Evolutionary conservation across 2,888 invertebrate species (phyloP), one percentile per base, ranked within the genome.

Genomic region (Brachyptera putata): DNA sequence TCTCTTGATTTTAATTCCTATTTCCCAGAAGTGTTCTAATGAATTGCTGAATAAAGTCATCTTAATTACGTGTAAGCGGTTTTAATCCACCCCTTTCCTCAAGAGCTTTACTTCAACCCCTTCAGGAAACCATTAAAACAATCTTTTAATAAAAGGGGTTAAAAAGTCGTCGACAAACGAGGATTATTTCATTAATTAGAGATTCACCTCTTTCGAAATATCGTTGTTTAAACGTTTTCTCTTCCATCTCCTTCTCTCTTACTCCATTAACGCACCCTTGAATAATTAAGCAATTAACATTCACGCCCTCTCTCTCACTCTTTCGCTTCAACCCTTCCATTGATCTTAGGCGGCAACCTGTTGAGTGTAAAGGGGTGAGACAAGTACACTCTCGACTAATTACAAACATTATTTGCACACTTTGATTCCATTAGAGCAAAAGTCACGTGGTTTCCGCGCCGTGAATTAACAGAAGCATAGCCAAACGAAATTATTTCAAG

Each of bases 241-340:
- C 43, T 26, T 53, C 50, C 24, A n/a, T 34, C 22, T 16, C 55
- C 18, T 37, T 56, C 56, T 56, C 56, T 16, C 48, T 37, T 11
- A 26, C 14, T n/a, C 30, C 26, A n/a, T 26, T 22, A n/a, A n/a
- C 57, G 36, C 48, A 16, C 48, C 37, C 34, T 61, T 60, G 63
- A 61, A 63, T 63, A 63, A 63, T 63, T 63, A 63, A 63, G 63
- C 43, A 63, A 63, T 63, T 63, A 63, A 58, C 61, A 63, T 63
- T 61, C 61, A 53, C 22, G 61, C 49, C 43, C 16, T 39, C 22
- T 43, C 21, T 24, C 37, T 36, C 24, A 36, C 39, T 49, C 58
- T 53, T 24, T 50, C 46, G 49, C n/a, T 57, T 57, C 57, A 60
- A 60, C 60, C 60, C 60, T 30, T 56, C 39, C 58, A 50, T 58